These are phyloP conservation scores for Orthonyx spaldingii DNA, from an alignment of 2,113 vertebrate genomes.

Conservation along the genomic window DNA sequence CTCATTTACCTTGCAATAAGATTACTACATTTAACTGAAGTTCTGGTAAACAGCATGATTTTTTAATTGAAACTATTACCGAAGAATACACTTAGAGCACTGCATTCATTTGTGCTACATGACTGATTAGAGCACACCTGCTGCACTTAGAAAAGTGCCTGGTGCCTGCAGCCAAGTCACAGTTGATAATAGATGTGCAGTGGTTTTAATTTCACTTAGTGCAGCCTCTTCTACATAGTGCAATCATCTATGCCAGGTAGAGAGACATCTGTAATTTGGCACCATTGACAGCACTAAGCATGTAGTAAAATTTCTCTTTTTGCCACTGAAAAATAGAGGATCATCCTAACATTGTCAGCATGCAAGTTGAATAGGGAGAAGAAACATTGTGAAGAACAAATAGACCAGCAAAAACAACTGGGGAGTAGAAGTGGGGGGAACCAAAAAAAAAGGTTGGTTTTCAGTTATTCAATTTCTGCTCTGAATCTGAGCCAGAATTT, in stretches of 20 bases:
- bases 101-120: background rate
- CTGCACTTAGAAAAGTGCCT: background rate
- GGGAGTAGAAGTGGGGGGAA: rapidly evolving
- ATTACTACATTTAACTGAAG: background rate
- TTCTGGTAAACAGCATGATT: background rate
- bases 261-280: background rate
- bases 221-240: background rate
- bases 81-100: background rate
- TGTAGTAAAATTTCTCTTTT: background rate
- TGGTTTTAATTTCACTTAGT: background rate
- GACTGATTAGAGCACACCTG: background rate
- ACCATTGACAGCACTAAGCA: background rate
- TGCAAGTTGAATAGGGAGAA: background rate
- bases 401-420: background rate
- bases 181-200: background rate
- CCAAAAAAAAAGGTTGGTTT: background rate
- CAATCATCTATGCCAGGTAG: background rate
- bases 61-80: background rate
- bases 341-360: background rate
- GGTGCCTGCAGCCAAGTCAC: background rate
- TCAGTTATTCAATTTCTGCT: background rate
- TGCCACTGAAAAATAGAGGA: background rate
- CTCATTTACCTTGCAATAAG: background rate
- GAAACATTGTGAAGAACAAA: background rate
- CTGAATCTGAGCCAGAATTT: background rate